These are phyloP conservation scores for Crematogaster levior DNA, from an alignment of 2,888 invertebrate species.

Conservation along the genomic window DNA sequence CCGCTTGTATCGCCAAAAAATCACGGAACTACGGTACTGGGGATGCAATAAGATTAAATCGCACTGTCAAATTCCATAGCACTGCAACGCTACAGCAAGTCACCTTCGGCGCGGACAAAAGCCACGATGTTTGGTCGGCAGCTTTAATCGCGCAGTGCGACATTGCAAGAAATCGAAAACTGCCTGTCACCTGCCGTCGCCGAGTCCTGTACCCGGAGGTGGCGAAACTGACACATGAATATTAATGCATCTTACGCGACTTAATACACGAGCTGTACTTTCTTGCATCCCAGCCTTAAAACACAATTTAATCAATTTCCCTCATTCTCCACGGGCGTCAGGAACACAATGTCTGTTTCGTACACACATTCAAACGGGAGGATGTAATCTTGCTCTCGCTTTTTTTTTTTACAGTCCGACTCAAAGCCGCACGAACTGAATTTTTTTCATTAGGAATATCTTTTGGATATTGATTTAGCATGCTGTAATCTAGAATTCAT, in stretches of 20 bases:
- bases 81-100: conserved; percentile 24
- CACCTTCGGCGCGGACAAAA: conserved; percentile 33
- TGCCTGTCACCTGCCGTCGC: conserved; percentile 45
- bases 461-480: not conserved
- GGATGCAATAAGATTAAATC: conserved; percentile 14
- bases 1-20: not conserved
- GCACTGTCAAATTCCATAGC: conserved; percentile 12
- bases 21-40: conserved; percentile 1
- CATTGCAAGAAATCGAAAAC: conserved; percentile 48
- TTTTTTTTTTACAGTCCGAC: not conserved
- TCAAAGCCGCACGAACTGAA: not conserved
- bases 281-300: conserved; percentile 15
- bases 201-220: conserved; percentile 29
- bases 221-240: conserved; percentile 50
- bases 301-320: conserved; percentile 45
- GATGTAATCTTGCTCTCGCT: conserved; percentile 3
- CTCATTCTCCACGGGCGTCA: conserved; percentile 35
- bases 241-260: conserved; percentile 45
- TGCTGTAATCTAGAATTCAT: not conserved
- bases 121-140: conserved; percentile 18
- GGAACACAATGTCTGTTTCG: conserved; percentile 16
- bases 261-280: conserved; percentile 21
- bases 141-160: conserved; percentile 26
- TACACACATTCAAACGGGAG: not conserved
- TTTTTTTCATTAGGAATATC: not conserved